Conservation (phyloP, 2,888 invertebrate species). For the Oithona nana region DNA sequence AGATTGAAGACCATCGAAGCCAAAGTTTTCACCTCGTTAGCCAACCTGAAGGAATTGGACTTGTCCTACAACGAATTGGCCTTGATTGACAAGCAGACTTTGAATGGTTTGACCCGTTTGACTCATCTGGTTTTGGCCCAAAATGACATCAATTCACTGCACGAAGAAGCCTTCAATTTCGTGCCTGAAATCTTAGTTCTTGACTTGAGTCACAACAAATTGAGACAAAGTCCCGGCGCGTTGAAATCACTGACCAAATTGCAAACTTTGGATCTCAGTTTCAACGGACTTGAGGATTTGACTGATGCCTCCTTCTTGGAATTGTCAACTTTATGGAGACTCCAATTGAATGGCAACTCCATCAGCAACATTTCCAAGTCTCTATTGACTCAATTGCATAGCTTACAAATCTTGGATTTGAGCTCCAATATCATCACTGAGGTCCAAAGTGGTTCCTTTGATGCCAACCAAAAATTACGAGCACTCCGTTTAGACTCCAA, state of each 20-base stretch:
- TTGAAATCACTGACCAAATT: slow-evolving; percentile 54
- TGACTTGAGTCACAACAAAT: slow-evolving; percentile 50
- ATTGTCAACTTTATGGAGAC: slow-evolving; percentile 53
- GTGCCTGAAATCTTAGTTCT: slow-evolving; percentile 47
- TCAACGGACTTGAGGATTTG: slow-evolving; percentile 63
- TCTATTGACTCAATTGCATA: slow-evolving; percentile 49
- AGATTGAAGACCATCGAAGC: neutral
- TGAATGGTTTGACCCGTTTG: slow-evolving; percentile 49
- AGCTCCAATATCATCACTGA: slow-evolving; percentile 60
- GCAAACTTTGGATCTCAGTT: slow-evolving; percentile 70
- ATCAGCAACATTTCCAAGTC: slow-evolving; percentile 51
- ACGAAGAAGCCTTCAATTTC: slow-evolving; percentile 51
- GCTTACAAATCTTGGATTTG: slow-evolving; percentile 58
- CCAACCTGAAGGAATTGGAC: slow-evolving; percentile 49
- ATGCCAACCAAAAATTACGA: slow-evolving; percentile 49
- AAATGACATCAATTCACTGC: slow-evolving; percentile 52
- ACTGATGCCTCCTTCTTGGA: slow-evolving; percentile 65
- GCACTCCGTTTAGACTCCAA: slow-evolving; percentile 64
- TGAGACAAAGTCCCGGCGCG: slow-evolving; percentile 53
- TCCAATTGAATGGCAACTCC: slow-evolving; percentile 47
- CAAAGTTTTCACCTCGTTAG: neutral
- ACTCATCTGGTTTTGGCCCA: slow-evolving; percentile 53
- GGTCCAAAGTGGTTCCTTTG: slow-evolving; percentile 57
- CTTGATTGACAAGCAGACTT: slow-evolving; percentile 37
- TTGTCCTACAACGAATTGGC: slow-evolving; percentile 54